A percentile compares a stretch with the other conserved stretches of the same genome.
phyloP scores from a whole-genome alignment of 2,797 vertebrate species.

The Hemibagrus guttatus region DNA sequence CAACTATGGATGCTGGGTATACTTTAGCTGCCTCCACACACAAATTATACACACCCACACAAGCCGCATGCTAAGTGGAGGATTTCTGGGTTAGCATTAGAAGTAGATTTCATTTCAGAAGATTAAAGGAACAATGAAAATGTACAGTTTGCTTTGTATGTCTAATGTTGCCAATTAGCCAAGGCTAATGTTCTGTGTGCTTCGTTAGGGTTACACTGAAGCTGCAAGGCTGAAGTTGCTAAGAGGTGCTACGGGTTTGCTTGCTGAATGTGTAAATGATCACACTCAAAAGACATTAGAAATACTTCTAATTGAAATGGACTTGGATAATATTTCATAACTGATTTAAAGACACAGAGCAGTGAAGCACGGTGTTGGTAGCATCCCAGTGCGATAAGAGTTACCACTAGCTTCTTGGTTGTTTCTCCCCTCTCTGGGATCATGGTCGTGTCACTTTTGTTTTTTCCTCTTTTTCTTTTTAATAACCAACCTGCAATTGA shows the following conservation, averaged over 20 bases:
- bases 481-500: neutral
- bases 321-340: neutral
- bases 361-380: neutral
- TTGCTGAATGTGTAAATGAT: neutral
- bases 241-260: neutral
- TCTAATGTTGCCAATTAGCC: slow-evolving; percentile 13
- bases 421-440: neutral
- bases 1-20: slow-evolving; percentile 56
- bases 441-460: too few relatives aligned
- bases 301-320: neutral
- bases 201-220: neutral
- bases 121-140: slow-evolving; percentile 25
- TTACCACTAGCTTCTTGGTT: neutral
- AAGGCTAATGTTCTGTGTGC: neutral
- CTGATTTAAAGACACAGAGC: neutral
- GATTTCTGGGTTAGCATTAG: slow-evolving; percentile 22
- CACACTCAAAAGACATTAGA: neutral
- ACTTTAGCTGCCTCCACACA: slow-evolving; percentile 1
- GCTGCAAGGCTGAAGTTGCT: neutral
- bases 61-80: slow-evolving; percentile 6
- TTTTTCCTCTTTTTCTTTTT: neutral
- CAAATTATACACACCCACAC: slow-evolving; percentile 2
- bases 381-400: neutral
- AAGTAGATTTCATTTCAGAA: slow-evolving; percentile 12
- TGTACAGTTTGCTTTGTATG: neutral